These are phyloP conservation scores for Aphelinus atriplicis DNA, from an alignment of 1,140 invertebrate species.

Conservation along the genomic window DNA sequence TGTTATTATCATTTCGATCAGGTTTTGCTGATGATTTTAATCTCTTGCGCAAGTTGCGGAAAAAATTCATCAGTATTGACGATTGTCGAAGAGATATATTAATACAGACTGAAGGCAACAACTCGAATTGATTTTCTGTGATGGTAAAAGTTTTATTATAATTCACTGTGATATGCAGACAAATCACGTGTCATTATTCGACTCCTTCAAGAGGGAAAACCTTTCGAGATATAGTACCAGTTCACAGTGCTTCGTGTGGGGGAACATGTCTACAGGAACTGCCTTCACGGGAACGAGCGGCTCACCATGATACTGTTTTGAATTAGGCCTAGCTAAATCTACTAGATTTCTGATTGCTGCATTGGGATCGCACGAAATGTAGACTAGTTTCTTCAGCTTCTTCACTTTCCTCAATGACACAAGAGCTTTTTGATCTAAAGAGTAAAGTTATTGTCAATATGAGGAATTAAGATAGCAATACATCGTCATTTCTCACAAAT, in stretches of 20 bases:
- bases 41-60: too few relatives aligned
- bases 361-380: slow-evolving; percentile 91
- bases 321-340: slow-evolving; percentile 82
- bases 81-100: too few relatives aligned
- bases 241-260: slow-evolving; percentile 90
- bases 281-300: slow-evolving; percentile 85
- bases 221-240: slow-evolving; percentile 86
- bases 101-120: too few relatives aligned
- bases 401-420: slow-evolving; percentile 78
- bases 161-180: background rate
- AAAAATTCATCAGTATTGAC: too few relatives aligned
- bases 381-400: slow-evolving; percentile 84
- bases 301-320: slow-evolving; percentile 83
- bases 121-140: too few relatives aligned
- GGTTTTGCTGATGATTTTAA: too few relatives aligned
- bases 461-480: slow-evolving; percentile 2
- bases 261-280: slow-evolving; percentile 94
- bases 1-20: too few relatives aligned
- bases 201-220: slow-evolving; percentile 47
- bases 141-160: too few relatives aligned
- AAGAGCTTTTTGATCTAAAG: slow-evolving; percentile 82
- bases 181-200: slow-evolving; percentile 22
- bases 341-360: slow-evolving; percentile 89
- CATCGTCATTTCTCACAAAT: too few relatives aligned
- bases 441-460: slow-evolving; percentile 11